A percentile compares a stretch with the other conserved stretches of the same genome.
Conservation (phyloP, 2,113 vertebrate species). For the Sceloporus tristichus region DNA sequence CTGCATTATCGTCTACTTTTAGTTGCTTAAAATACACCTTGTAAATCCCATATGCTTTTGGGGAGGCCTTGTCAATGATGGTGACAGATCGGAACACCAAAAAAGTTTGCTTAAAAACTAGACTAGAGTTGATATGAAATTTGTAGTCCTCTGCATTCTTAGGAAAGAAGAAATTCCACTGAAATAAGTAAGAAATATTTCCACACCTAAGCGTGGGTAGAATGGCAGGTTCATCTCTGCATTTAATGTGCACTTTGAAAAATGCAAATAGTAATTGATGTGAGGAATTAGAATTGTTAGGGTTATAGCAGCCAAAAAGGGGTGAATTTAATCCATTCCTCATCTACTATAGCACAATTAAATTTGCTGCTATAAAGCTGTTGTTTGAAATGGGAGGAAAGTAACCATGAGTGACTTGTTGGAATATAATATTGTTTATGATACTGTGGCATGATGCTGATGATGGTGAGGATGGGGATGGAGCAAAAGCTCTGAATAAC, state of each 20-base stretch:
- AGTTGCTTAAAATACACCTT: neutral
- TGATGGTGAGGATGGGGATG: neutral
- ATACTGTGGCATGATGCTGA: neutral
- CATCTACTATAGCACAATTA: neutral
- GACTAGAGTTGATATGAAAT: neutral
- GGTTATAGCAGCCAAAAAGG: neutral
- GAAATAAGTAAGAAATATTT: neutral
- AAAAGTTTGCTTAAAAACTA: neutral
- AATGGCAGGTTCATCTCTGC: neutral
- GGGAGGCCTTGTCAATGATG: neutral
- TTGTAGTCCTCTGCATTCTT: neutral
- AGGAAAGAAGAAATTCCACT: neutral
- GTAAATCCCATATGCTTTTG: neutral
- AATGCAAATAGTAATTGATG: neutral
- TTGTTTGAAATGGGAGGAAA: too few relatives aligned
- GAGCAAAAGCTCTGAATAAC: neutral
- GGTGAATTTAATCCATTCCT: neutral
- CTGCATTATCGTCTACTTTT: rapidly evolving
- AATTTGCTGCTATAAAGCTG: neutral
- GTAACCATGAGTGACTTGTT: too few relatives aligned
- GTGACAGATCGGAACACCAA: neutral
- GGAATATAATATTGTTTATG: neutral
- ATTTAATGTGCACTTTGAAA: neutral
- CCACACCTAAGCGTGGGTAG: neutral
- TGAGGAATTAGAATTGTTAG: neutral